Conservation (phyloP, 2,113 vertebrate genomes). For the Dipodomys spectabilis region DNA sequence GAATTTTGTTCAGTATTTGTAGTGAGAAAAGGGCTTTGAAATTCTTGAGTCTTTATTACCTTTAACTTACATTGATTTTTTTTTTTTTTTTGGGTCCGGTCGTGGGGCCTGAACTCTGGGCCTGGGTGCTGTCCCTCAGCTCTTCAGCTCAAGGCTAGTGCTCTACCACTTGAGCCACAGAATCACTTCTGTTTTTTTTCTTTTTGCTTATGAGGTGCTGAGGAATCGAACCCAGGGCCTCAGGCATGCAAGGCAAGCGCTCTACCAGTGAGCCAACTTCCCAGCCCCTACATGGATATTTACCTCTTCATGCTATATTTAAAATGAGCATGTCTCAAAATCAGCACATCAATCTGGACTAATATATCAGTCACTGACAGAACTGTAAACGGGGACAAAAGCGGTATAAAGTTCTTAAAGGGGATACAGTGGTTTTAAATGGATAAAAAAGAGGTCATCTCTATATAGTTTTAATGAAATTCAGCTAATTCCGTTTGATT, state of each 20-base stretch:
- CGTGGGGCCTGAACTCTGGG: too few relatives aligned
- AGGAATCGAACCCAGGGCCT: too few relatives aligned
- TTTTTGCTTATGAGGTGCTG: too few relatives aligned
- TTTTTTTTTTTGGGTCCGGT: too few relatives aligned
- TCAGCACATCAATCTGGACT: background rate
- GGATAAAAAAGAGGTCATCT: constrained; percentile 17
- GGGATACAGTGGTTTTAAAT: constrained; percentile 50
- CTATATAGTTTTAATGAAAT: constrained; percentile 35
- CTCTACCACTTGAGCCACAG: too few relatives aligned
- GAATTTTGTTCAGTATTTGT: constrained; percentile 35
- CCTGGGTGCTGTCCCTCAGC: too few relatives aligned
- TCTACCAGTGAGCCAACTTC: too few relatives aligned
- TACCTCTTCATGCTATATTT: constrained; percentile 40
- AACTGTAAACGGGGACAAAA: constrained; percentile 49
- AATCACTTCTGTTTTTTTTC: too few relatives aligned
- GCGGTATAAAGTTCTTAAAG: constrained; percentile 29
- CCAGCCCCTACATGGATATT: background rate
- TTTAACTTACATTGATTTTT: background rate
- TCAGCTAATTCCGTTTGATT: constrained; percentile 57
- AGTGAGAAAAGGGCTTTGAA: background rate
- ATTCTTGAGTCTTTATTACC: constrained; percentile 7
- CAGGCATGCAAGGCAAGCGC: too few relatives aligned
- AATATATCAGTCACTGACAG: constrained; percentile 31
- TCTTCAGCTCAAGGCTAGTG: too few relatives aligned
- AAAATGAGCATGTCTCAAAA: constrained; percentile 51